Base-by-base conservation (phyloP, 2,888 invertebrate species). In the Aphidoletes aphidimyza region DNA sequence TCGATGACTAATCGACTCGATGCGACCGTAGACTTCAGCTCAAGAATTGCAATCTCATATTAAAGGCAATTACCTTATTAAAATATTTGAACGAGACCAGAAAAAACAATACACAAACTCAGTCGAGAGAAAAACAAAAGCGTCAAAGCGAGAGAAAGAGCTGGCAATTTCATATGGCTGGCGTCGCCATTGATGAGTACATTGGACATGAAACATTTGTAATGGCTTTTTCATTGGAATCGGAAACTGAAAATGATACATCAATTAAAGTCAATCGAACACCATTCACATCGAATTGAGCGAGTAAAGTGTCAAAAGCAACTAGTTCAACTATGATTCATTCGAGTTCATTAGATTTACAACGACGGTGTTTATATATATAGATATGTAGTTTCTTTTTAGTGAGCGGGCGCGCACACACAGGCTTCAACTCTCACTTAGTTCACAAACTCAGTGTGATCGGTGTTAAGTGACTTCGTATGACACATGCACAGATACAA, bases 241-340 rank as follows among this genome's bases (percentile, higher is more conserved):
- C 69, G 69, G 69, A 69, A 69, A 69, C 69, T 69, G 30, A 69
- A 69, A 69, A 69, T 69, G 69, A 69, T 69, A 69, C 69, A 69
- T 69, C 69, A 69, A 69, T 69, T 69, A 69, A 69, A 69, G 69
- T 69, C 69, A 69, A 69, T 69, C 69, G 69, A 69, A 69, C 69
- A 69, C 69, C 69, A 69, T 69, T 69, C 69, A 69, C 34, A 30
- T 69, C 69, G 69, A 30, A 30, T 69, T 69, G 34, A 69, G 69
- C 17, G 69, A 69, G 34, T 30, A 17, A 69, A 69, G 69, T 69
- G 69, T 69, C 69, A 69, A 69, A 69, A 69, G 69, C 69, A 69
- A 69, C 69, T 69, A 69, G 69, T 69, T 69, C 69, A 69, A 69
- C 69, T 30, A 69, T 69, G 69, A 69, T 69, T 69, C 69, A 69